Evolutionary conservation across 2,113 vertebrate genomes (phyloP).

Genomic region (Oreochromis spilurus): DNA sequence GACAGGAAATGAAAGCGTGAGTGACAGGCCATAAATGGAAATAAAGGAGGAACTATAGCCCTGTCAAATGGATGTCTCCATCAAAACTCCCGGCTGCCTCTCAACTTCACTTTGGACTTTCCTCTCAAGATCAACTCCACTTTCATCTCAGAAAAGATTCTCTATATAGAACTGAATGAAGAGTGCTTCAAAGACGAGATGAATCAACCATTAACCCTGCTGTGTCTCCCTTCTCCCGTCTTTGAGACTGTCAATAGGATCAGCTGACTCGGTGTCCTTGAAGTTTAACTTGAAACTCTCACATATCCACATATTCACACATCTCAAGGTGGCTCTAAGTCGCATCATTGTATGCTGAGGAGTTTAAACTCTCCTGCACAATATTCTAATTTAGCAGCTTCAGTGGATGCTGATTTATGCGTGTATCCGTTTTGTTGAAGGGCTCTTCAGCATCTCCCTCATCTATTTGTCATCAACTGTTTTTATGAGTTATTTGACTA

Average conservation of each 20-base stretch:
- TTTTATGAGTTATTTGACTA: not conserved
- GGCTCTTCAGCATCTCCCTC: not conserved
- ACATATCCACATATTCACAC: not conserved
- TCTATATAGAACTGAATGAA: slow-evolving; percentile 9
- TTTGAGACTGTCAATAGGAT: slow-evolving; percentile 12
- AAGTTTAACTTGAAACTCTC: not conserved
- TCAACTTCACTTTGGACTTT: slow-evolving; percentile 22
- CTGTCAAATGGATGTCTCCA: slow-evolving; percentile 33
- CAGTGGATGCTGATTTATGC: not conserved
- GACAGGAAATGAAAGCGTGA: slow-evolving; percentile 34
- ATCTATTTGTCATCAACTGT: not conserved
- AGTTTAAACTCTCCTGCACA: not conserved
- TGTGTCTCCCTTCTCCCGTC: not conserved
- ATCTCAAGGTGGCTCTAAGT: not conserved
- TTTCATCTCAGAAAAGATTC: slow-evolving; percentile 30
- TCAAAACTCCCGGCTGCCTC: slow-evolving; percentile 18
- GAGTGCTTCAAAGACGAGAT: slow-evolving; percentile 39
- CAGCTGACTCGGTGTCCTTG: slow-evolving; percentile 16
- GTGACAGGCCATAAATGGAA: slow-evolving; percentile 43
- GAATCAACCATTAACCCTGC: slow-evolving; percentile 46
- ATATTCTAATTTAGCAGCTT: not conserved
- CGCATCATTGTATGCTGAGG: not conserved
- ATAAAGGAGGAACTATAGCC: slow-evolving; percentile 34
- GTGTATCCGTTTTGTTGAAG: not conserved
- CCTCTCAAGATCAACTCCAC: slow-evolving; percentile 23